A percentile compares a stretch with the other conserved stretches of the same genome.
Evolutionary conservation across 2,888 invertebrate genomes (phyloP).

Genomic region (Ophion costatus): DNA sequence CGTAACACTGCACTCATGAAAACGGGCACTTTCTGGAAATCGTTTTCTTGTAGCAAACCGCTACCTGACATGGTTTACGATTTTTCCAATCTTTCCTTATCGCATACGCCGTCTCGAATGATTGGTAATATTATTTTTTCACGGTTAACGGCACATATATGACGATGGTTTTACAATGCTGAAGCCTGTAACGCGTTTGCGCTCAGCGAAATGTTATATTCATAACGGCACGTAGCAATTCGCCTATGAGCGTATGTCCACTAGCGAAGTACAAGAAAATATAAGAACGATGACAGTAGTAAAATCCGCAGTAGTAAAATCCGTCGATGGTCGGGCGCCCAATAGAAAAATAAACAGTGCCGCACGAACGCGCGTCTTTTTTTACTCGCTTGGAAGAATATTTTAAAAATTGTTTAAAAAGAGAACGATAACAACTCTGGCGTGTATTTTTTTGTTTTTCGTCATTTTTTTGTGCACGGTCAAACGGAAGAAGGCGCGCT

Average conservation of each 20-base stretch:
- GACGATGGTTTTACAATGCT: not conserved
- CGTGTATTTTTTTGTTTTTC: not conserved
- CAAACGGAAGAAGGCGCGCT: not conserved
- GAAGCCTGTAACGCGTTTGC: not conserved
- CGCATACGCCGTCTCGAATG: not conserved
- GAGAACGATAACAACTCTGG: not conserved
- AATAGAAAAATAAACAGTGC: not conserved
- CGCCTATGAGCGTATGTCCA: not conserved
- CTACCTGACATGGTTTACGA: not conserved
- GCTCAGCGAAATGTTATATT: not conserved
- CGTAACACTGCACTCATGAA: not conserved
- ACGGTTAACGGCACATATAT: not conserved
- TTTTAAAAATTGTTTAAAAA: too few relatives aligned
- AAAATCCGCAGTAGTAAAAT: conserved; percentile 20
- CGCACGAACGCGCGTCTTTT: not conserved
- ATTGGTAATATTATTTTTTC: not conserved
- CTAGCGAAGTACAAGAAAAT: not conserved
- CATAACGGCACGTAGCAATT: conserved; percentile 1
- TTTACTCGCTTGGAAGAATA: not conserved
- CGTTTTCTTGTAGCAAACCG: not conserved
- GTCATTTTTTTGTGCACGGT: not conserved
- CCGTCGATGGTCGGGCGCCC: conserved; percentile 16
- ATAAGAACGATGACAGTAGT: not conserved
- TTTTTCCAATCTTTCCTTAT: not conserved
- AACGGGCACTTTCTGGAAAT: not conserved